Percentiles rank a stretch among this genome's conserved stretches.
phyloP scores from a whole-genome alignment of 2,113 vertebrate species.

The Phodopus roborovskii region DNA sequence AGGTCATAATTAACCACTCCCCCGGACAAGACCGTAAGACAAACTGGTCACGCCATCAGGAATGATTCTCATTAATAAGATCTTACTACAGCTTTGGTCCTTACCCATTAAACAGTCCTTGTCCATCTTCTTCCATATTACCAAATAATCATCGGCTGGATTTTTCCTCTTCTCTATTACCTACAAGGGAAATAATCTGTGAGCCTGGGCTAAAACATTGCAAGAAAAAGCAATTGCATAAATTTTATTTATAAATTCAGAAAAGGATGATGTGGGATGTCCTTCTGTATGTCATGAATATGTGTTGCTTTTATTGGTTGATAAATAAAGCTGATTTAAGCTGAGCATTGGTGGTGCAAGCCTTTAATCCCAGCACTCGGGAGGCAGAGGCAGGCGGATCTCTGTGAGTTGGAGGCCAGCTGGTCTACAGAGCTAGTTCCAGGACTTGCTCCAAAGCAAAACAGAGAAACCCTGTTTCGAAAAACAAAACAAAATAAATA shows the following conservation, averaged over 20 bases:
- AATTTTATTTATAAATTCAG: slow-evolving; percentile 52
- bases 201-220: not conserved
- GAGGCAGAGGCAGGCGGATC: too few relatives aligned
- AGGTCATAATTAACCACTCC: not conserved
- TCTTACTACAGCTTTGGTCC: slow-evolving; percentile 33
- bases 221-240: slow-evolving; percentile 36
- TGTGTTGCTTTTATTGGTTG: too few relatives aligned
- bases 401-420: too few relatives aligned
- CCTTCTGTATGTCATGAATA: too few relatives aligned
- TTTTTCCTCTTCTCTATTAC: slow-evolving; percentile 44
- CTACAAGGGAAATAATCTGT: slow-evolving; percentile 53
- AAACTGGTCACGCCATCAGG: not conserved
- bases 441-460: too few relatives aligned
- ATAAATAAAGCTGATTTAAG: too few relatives aligned
- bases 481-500: too few relatives aligned
- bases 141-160: slow-evolving; percentile 51
- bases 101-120: slow-evolving; percentile 72
- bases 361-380: too few relatives aligned
- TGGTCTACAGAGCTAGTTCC: too few relatives aligned
- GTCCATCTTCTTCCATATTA: slow-evolving; percentile 64
- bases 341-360: too few relatives aligned
- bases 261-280: not conserved
- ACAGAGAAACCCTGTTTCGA: too few relatives aligned
- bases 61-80: slow-evolving; percentile 3
- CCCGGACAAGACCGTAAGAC: not conserved